phyloP scores from a whole-genome alignment of 2,888 invertebrate genomes.

The Philereme transversata region DNA sequence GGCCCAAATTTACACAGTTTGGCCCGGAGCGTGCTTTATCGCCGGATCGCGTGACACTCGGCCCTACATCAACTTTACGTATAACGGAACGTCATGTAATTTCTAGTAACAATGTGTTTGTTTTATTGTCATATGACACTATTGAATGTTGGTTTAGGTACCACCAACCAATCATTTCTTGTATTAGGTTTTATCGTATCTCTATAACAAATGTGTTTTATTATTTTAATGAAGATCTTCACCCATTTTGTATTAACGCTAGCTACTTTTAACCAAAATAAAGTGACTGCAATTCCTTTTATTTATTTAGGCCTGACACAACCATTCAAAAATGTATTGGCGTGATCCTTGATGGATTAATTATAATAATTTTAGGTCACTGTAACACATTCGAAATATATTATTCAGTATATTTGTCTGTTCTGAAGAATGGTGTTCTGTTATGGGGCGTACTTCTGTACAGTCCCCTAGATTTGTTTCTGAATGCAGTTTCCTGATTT shows the following conservation, averaged over 20 bases:
- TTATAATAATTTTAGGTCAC: too few species aligned
- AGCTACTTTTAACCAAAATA: too few species aligned
- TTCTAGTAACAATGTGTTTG: slow-evolving; percentile 78
- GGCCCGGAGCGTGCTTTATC: slow-evolving; percentile 65
- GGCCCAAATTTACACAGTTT: slow-evolving; percentile 49
- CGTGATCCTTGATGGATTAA: too few species aligned
- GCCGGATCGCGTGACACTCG: slow-evolving; percentile 72
- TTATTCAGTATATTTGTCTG: neutral
- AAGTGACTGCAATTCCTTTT: too few species aligned
- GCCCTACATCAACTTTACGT: slow-evolving; percentile 67
- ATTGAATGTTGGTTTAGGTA: slow-evolving; percentile 25
- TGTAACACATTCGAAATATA: too few species aligned
- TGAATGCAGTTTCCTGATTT: neutral
- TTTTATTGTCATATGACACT: slow-evolving; percentile 70
- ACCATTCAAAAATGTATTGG: too few species aligned
- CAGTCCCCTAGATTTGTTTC: neutral
- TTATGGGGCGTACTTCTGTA: neutral
- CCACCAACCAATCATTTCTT: slow-evolving; percentile 10
- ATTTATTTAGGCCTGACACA: too few species aligned
- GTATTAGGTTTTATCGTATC: neutral
- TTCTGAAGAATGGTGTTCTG: neutral
- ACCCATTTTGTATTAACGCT: too few species aligned
- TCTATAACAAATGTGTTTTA: too few species aligned
- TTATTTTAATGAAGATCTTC: too few species aligned
- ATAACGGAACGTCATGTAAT: slow-evolving; percentile 77